phyloP scores from a whole-genome alignment of 92 coral and sea anemone species.

The Virgularia gustaviana region DNA sequence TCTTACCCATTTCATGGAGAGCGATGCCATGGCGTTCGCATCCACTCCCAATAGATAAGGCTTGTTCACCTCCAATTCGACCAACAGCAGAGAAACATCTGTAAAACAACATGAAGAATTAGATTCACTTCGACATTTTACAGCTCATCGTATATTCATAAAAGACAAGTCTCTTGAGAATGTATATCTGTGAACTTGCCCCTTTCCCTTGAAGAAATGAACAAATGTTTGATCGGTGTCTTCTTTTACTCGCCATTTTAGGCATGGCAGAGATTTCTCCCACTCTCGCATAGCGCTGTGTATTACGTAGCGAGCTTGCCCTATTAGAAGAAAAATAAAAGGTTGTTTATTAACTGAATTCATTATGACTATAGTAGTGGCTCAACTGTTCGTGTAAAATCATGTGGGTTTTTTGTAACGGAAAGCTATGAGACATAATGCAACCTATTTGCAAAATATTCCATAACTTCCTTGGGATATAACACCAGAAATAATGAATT shows the following conservation, averaged over 20 bases:
- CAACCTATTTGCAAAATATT: too few species aligned
- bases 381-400: too few species aligned
- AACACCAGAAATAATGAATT: too few species aligned
- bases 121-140: too few species aligned
- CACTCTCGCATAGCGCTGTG: slow-evolving; percentile 34
- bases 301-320: slow-evolving; percentile 5
- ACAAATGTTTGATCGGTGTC: slow-evolving; percentile 16
- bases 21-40: slow-evolving; percentile 26
- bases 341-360: background rate
- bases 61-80: slow-evolving; percentile 15
- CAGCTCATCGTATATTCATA: too few species aligned
- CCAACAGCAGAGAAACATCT: slow-evolving; percentile 35
- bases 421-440: too few species aligned
- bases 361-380: too few species aligned
- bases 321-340: background rate
- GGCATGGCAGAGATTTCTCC: slow-evolving; percentile 27
- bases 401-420: too few species aligned
- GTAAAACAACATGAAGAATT: background rate
- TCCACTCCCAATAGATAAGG: slow-evolving; percentile 25
- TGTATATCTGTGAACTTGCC: background rate
- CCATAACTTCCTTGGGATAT: too few species aligned
- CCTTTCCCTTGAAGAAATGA: slow-evolving; percentile 29
- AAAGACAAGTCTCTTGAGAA: background rate
- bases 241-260: slow-evolving; percentile 30
- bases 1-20: slow-evolving; percentile 42